Evolutionary conservation across 1,140 invertebrate genomes (phyloP).

Genomic region (Eurytemora carolleeae): DNA sequence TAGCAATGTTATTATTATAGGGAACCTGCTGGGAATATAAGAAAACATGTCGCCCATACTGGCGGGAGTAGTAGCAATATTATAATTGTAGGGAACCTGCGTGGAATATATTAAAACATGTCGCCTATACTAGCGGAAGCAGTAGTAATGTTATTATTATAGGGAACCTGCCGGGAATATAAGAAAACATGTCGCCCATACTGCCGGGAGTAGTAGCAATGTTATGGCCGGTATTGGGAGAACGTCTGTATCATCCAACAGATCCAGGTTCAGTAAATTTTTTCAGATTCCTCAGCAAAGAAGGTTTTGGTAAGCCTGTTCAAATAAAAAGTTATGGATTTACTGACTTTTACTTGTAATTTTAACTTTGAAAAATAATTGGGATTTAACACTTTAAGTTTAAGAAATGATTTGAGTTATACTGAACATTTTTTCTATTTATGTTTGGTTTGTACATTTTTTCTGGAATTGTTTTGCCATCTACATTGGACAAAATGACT

Average conservation of each 20-base stretch:
- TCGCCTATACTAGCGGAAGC: neutral
- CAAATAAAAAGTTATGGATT: no score
- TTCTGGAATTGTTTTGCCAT: no score
- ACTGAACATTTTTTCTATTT: no score
- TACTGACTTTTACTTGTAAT: no score
- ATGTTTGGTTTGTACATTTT: no score
- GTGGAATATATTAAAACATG: neutral
- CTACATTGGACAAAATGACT: no score
- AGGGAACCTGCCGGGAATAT: neutral
- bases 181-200: neutral
- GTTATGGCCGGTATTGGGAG: neutral
- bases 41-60: neutral
- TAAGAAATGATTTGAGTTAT: no score
- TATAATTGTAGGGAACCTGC: neutral
- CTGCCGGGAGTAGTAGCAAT: neutral
- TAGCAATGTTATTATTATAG: neutral
- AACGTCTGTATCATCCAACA: neutral
- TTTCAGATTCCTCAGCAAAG: no score
- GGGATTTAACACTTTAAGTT: no score
- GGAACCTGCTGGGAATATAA: neutral
- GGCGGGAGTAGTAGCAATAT: neutral
- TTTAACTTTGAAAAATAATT: no score
- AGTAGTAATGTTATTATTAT: neutral
- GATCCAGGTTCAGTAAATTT: no score
- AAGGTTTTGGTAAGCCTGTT: no score